These are phyloP conservation scores for Sterrhoptilus dennistouni DNA, from an alignment of 2,113 vertebrate genomes.

Conservation along the genomic window DNA sequence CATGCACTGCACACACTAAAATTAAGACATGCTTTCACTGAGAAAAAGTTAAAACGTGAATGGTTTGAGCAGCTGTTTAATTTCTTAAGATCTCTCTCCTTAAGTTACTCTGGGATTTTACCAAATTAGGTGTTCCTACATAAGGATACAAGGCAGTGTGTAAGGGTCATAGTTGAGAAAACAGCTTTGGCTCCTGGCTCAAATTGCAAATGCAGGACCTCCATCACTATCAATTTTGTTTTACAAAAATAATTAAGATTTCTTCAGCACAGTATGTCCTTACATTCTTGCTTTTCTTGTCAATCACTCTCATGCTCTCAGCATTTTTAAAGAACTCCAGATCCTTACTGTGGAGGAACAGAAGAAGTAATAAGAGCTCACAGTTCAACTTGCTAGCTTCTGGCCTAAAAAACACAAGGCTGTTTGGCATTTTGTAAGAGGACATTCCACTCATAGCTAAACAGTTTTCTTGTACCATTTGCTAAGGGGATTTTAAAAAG, in stretches of 20 bases:
- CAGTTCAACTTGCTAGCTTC: background rate
- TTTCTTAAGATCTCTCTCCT: background rate
- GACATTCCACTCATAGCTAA: background rate
- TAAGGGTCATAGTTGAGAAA: background rate
- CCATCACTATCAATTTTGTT: background rate
- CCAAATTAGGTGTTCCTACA: background rate
- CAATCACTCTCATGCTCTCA: background rate
- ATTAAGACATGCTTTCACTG: background rate
- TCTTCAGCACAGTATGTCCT: background rate
- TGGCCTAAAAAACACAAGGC: background rate
- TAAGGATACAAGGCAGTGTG: background rate
- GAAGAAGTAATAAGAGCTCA: background rate
- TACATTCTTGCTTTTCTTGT: background rate
- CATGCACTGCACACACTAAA: background rate
- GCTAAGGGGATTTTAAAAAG: background rate
- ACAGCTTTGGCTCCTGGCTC: background rate
- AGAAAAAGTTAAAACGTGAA: background rate
- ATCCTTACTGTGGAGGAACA: background rate
- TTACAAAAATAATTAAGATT: background rate
- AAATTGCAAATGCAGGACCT: background rate
- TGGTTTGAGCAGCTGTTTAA: background rate
- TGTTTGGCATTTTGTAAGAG: background rate
- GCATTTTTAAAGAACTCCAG: background rate
- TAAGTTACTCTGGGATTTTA: background rate
- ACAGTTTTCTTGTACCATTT: background rate